These are phyloP conservation scores for Meiosimyza platycephala DNA, from an alignment of 2,888 invertebrate genomes.

Conservation along the genomic window DNA sequence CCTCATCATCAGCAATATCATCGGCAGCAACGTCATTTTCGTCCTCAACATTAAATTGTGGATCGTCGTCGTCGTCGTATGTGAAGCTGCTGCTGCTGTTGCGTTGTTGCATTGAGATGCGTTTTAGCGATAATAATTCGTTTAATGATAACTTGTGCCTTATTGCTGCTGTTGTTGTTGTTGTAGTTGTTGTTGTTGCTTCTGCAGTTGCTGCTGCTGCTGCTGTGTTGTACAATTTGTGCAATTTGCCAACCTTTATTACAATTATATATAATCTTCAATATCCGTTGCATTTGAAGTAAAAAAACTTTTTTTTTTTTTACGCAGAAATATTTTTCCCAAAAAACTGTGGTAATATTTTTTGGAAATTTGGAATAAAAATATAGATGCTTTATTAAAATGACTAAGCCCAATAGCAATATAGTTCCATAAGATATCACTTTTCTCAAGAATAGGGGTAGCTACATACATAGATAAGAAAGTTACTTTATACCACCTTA, in stretches of 20 bases:
- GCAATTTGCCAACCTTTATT: slow-evolving; percentile 29
- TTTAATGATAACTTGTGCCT: slow-evolving; percentile 35
- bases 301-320: neutral
- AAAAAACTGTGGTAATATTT: too few species aligned
- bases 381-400: too few species aligned
- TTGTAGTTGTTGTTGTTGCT: too few species aligned
- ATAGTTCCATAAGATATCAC: too few species aligned
- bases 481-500: too few species aligned
- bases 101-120: slow-evolving; percentile 33
- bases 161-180: slow-evolving; percentile 39
- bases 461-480: too few species aligned
- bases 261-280: neutral
- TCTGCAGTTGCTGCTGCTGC: slow-evolving; percentile 22
- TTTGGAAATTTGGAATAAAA: too few species aligned
- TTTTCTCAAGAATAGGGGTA: too few species aligned
- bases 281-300: neutral
- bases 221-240: slow-evolving; percentile 12
- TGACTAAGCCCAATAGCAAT: too few species aligned
- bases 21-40: slow-evolving; percentile 14
- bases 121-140: slow-evolving; percentile 38
- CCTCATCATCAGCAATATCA: neutral
- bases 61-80: slow-evolving; percentile 9
- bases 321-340: neutral
- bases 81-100: too few species aligned
- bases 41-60: neutral